Evolutionary conservation across 2,797 vertebrate species (phyloP).

Genomic region (Podarcis lilfordi): DNA sequence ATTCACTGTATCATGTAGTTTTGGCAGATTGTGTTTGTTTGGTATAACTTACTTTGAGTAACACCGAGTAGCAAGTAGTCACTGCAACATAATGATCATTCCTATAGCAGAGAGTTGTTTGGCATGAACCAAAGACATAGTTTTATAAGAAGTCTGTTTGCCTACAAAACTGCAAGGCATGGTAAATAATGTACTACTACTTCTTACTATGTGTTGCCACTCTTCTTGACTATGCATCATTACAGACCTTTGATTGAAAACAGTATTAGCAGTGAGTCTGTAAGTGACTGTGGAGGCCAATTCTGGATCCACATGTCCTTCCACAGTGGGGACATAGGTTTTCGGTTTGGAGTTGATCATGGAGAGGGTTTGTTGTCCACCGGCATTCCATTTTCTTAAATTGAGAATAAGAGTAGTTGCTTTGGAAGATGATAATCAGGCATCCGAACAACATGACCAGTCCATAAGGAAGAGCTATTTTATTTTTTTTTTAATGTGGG

Average conservation of each 20-base stretch:
- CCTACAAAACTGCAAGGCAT: background rate
- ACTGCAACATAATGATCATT: background rate
- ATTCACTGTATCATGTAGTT: background rate
- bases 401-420: no score
- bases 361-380: no score
- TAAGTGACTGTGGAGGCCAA: no score
- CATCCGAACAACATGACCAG: no score
- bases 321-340: no score
- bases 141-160: background rate
- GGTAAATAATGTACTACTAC: background rate
- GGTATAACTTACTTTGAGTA: background rate
- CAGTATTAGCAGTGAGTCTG: no score
- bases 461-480: background rate
- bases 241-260: background rate
- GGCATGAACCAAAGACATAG: background rate
- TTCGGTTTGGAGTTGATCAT: no score
- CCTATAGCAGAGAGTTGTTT: background rate
- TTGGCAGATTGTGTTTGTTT: background rate
- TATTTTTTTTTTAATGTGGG: background rate
- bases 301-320: no score
- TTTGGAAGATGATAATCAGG: no score
- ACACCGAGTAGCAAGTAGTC: background rate
- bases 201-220: background rate
- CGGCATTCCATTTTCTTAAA: no score
- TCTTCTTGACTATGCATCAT: background rate